These are phyloP conservation scores for Notospermus geniculatus DNA, from an alignment of 1,140 invertebrate genomes.

Conservation along the genomic window DNA sequence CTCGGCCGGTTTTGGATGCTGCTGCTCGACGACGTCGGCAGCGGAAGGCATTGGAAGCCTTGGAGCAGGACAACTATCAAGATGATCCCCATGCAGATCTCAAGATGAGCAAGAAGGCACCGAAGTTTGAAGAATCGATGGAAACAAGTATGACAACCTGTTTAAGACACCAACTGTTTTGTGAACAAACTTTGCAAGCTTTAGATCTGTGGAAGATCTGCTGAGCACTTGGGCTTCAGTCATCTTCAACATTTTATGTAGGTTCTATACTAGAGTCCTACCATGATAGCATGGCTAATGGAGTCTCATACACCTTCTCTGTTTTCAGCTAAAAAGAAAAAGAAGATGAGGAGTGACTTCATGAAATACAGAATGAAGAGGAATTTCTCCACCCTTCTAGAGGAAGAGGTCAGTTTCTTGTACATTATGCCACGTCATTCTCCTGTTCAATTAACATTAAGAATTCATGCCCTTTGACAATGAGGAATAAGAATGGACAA, in stretches of 20 bases:
- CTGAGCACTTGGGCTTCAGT: too few relatives aligned
- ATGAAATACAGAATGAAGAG: slow-evolving; percentile 88
- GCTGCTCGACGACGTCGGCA: slow-evolving; percentile 79
- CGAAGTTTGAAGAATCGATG: slow-evolving; percentile 91
- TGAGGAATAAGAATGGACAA: too few relatives aligned
- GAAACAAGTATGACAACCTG: slow-evolving; percentile 31
- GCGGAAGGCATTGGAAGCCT: slow-evolving; percentile 85
- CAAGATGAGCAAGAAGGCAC: slow-evolving; percentile 82
- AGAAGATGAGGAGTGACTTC: slow-evolving; percentile 80
- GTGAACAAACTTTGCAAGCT: not conserved
- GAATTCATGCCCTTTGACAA: too few relatives aligned
- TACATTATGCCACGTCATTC: not conserved
- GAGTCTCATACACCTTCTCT: too few relatives aligned
- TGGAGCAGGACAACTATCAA: slow-evolving; percentile 97
- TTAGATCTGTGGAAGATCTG: too few relatives aligned
- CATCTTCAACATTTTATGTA: too few relatives aligned
- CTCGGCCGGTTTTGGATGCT: slow-evolving; percentile 79
- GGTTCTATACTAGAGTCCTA: too few relatives aligned
- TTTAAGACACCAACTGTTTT: not conserved
- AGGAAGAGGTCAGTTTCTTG: slow-evolving; percentile 70
- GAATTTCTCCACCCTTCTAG: slow-evolving; percentile 82
- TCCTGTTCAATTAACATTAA: too few relatives aligned
- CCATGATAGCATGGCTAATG: too few relatives aligned
- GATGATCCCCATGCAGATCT: slow-evolving; percentile 97
- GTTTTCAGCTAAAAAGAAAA: slow-evolving; percentile 65